A percentile compares a stretch with the other conserved stretches of the same genome.
phyloP scores from a whole-genome alignment of 2,888 invertebrate species.

The Ceriagrion tenellum region DNA sequence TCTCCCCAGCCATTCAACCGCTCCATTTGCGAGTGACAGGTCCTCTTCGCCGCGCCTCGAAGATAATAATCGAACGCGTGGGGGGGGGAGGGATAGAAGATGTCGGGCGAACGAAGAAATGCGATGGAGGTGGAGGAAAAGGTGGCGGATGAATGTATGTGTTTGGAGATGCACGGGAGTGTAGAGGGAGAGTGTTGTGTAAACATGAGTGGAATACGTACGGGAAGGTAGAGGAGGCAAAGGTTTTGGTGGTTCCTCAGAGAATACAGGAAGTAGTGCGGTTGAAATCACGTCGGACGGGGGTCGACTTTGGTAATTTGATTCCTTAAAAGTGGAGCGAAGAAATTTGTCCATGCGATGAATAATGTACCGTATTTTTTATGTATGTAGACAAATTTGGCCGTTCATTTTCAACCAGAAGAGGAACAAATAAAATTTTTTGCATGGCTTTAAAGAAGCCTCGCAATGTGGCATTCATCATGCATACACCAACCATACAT shows the following conservation, averaged over 20 bases:
- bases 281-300: neutral
- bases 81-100: neutral
- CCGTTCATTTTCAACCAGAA: too few species aligned
- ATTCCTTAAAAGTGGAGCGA: neutral
- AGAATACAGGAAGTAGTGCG: neutral
- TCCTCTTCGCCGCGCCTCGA: conserved; percentile 23
- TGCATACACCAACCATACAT: too few species aligned
- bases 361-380: neutral
- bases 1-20: neutral
- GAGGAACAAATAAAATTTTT: too few species aligned
- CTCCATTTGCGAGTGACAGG: conserved; percentile 55
- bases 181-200: too few species aligned
- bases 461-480: neutral
- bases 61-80: conserved; percentile 13
- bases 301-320: neutral
- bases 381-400: too few species aligned
- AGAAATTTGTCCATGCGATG: neutral
- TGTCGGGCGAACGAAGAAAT: neutral
- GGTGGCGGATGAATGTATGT: neutral
- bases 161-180: too few species aligned
- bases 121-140: neutral
- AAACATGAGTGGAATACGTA: too few species aligned
- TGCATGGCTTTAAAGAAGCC: too few species aligned
- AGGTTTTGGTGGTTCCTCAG: too few species aligned
- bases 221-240: too few species aligned